phyloP scores from a whole-genome alignment of 2,888 invertebrate genomes.

The Ochlodes sylvanus region DNA sequence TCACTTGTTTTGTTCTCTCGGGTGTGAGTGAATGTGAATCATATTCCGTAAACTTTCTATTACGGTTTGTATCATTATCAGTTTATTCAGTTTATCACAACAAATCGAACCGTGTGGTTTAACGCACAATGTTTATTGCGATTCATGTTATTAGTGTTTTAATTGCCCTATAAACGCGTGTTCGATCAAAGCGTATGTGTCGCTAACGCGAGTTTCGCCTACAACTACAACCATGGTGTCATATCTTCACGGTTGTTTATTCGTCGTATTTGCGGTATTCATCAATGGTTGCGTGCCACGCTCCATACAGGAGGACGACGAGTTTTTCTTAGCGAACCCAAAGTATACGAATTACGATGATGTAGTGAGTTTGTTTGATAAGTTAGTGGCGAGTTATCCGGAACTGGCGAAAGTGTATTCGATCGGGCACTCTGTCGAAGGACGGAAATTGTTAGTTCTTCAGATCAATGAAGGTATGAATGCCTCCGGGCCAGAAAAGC shows the following conservation, averaged over 20 bases:
- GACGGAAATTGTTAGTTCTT: constrained; percentile 91
- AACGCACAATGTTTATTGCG: constrained; percentile 32
- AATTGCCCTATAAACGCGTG: constrained; percentile 18
- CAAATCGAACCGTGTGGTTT: constrained; percentile 2
- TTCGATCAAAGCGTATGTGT: constrained; percentile 14
- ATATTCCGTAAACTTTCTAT: constrained; percentile 16
- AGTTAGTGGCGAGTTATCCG: constrained; percentile 88
- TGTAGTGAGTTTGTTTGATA: constrained; percentile 86
- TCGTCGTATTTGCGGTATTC: constrained; percentile 66
- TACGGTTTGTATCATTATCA: constrained; percentile 11
- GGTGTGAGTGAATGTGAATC: constrained; percentile 12
- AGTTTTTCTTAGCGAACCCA: constrained; percentile 84
- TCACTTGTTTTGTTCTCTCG: neutral
- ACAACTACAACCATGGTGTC: constrained; percentile 57
- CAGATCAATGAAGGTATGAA: constrained; percentile 91
- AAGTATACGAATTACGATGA: constrained; percentile 90
- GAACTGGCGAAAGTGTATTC: constrained; percentile 88
- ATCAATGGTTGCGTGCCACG: constrained; percentile 64
- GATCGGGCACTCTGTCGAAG: constrained; percentile 94
- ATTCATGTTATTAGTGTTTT: constrained; percentile 16
- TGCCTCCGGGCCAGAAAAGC: constrained; percentile 85
- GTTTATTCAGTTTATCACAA: constrained; percentile 3
- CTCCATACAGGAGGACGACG: constrained; percentile 68
- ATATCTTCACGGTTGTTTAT: constrained; percentile 59
- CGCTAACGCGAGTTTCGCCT: constrained; percentile 1